A percentile compares a stretch with the other conserved stretches of the same genome.
Evolutionary conservation across 1,140 invertebrate species (phyloP).

Genomic region (Pentalonia nigronervosa): DNA sequence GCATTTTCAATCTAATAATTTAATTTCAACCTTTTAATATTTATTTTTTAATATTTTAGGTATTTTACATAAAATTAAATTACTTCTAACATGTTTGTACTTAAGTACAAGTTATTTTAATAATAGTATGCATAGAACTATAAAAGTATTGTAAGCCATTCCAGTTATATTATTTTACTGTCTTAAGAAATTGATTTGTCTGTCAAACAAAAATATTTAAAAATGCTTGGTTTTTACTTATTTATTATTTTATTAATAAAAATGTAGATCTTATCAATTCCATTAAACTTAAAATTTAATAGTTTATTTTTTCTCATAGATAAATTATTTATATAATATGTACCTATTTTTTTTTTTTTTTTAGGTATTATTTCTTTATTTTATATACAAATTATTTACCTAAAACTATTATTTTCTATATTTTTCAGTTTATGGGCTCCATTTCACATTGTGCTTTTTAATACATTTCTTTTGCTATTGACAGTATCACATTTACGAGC

Average conservation of each 20-base stretch:
- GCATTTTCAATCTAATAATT: not conserved
- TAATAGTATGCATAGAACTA: too few relatives aligned
- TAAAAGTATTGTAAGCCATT: not conserved
- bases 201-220: not conserved
- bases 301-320: not conserved
- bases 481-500: constrained; percentile 82
- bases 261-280: not conserved
- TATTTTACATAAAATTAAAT: not conserved
- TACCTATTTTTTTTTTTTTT: too few relatives aligned
- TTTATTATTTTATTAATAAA: not conserved
- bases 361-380: not conserved
- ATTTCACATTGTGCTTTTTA: constrained; percentile 83
- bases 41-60: not conserved
- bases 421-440: constrained; percentile 83
- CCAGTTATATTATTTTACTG: not conserved
- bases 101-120: not conserved
- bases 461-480: constrained; percentile 79
- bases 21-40: not conserved
- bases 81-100: not conserved
- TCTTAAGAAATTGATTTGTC: not conserved
- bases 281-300: too few relatives aligned
- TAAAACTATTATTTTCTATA: not conserved
- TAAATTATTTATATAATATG: not conserved
- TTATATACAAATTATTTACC: not conserved
- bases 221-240: not conserved